Evolutionary conservation across 2,113 vertebrate species (phyloP), one percentile per base, ranked within the genome.

Genomic region (Pluvialis apricaria): DNA sequence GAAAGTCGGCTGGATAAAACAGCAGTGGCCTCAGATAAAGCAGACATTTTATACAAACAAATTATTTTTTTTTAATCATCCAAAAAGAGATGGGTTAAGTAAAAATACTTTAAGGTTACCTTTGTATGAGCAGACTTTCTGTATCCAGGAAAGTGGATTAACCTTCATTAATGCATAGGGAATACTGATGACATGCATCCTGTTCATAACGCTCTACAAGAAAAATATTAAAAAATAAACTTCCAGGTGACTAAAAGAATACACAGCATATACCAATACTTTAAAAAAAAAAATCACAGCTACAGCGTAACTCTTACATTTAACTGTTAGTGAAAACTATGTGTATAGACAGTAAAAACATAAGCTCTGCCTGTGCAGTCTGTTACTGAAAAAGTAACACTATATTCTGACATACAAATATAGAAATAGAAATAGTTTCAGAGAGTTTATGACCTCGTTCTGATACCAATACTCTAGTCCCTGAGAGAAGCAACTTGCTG

Each of bases 101-200:
- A 32, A 69, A 12, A 84, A 21, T 5, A 18, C 9, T 47, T 65
- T 36, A 32, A 58, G 22, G 73, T 96, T 96, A 99, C 99, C 99
- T 99, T 99, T 99, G 93, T 99, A 99, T 3, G 88, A 97, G 85
- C 99, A 99, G 86, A 99, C 99, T 94, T 99, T 99, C 98, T 99
- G 99, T 92, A 99, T 99, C 99, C 99, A 99, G 94, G 99, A 99
- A 72, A 99, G 98, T 0, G 99, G 99, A 97, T 99, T 99, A 96
- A 99, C 99, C 97, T 99, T 99, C 99, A 99, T 99, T 96, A 99
- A 96, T 5, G 99, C 99, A 75, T 99, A 99, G 1, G 99, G 99
- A 91, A 99, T 99, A 97, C 99, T 99, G 98, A 99, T 98, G 84
- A 99, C 99, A 3, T 99, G 99, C 98, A 99, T 99, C 88, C 99